Conservation (phyloP, 2,888 invertebrate genomes). For the Thecocarcelia acutangulata region DNA sequence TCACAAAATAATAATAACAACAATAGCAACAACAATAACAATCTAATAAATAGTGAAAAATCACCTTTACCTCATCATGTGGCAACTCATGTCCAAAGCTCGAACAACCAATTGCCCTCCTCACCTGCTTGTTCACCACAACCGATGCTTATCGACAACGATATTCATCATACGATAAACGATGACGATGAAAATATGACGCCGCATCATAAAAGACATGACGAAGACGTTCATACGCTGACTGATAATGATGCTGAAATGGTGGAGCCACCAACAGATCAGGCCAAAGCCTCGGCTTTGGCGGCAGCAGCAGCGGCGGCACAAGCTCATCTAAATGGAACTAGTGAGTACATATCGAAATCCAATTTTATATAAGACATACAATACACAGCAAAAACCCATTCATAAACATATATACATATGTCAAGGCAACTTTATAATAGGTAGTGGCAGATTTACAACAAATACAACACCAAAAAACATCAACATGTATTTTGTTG, state of each 20-base stretch:
- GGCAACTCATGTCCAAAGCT: constrained; percentile 29
- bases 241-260: constrained; percentile 68
- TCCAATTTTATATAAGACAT: constrained; percentile 73
- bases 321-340: constrained; percentile 85
- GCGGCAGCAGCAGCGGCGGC: constrained; percentile 82
- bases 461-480: too few relatives aligned
- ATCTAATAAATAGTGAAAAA: constrained; percentile 71
- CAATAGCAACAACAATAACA: constrained; percentile 58
- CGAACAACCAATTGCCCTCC: constrained; percentile 37
- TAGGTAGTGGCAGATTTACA: too few relatives aligned
- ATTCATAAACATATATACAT: not conserved
- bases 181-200: constrained; percentile 16
- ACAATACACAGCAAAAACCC: constrained; percentile 4
- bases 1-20: constrained; percentile 65
- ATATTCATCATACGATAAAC: constrained; percentile 68
- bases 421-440: too few relatives aligned
- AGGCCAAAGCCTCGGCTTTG: constrained; percentile 80
- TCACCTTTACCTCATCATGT: constrained; percentile 66
- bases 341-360: constrained; percentile 84
- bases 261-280: constrained; percentile 70
- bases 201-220: constrained; percentile 44
- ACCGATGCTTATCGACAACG: constrained; percentile 78
- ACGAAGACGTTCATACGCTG: constrained; percentile 67
- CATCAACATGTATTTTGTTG: too few relatives aligned
- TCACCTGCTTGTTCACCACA: constrained; percentile 71